Base-by-base conservation (phyloP, 2,888 invertebrate species). In the Xanthia icteritia region DNA sequence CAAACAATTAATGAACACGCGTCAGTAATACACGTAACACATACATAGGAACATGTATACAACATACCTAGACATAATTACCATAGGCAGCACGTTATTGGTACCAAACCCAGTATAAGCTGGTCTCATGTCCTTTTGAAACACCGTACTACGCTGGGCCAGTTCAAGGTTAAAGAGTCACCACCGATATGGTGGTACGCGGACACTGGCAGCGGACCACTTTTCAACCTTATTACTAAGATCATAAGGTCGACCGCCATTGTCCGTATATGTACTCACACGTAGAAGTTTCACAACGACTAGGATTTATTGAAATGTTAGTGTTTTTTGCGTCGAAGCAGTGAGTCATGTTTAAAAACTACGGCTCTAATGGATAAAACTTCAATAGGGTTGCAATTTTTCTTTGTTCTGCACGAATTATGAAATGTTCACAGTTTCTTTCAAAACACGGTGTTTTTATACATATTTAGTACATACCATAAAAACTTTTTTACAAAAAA, bases 241-340 rank as follows among this genome's bases (percentile, higher is more conserved):
- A 51, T 3, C 0, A 51, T 20, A 20, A 20, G 51, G 51, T 51
- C 20, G 20, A 20, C 8, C 51, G 20, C 51, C 20, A 51, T 51
- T 51, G 2, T 51, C 51, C 9, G 2, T 20, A 17, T 1, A 1
- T 48, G 17, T 20, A 36, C 27, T 31, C 20, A 36, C 20, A 36
- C 9, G 17, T 36, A 42, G 11, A 61, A 81, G 42, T 42, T 73
- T 20, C 13, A 58, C 9, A 60, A 42, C 54, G 36, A 27, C n/a
- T 15, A 39, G 23, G 45, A 60, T 81, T 81, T 74, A 75, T 65
- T 39, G 36, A 31, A 54, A 54, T 67, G 60, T 61, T 81, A 39
- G 27, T 79, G 76, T 82, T 82, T 77, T 75, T 75, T 54, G 39
- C 61, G 65, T 66, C 27, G 20, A 66, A n/a, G 20, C 60, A 36